phyloP scores from a whole-genome alignment of 2,888 invertebrate genomes.

The Ptycholaimellus sp. region DNA sequence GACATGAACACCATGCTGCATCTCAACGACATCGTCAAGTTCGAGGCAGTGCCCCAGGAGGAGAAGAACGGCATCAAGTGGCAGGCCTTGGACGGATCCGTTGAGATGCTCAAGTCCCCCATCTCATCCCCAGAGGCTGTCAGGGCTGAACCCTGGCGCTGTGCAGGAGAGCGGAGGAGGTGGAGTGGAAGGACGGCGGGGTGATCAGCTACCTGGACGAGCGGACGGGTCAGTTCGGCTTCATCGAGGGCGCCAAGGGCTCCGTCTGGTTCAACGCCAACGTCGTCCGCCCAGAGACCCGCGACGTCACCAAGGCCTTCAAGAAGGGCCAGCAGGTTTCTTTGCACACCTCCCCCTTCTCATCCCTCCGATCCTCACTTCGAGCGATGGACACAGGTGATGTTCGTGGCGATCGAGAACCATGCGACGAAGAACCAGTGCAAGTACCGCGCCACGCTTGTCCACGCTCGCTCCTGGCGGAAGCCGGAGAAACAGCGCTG shows the following conservation, averaged over 20 bases:
- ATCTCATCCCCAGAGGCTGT: background rate
- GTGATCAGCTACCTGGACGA: slow-evolving; percentile 18
- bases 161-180: background rate
- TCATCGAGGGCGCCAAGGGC: slow-evolving; percentile 1
- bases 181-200: slow-evolving; percentile 4
- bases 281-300: slow-evolving; percentile 3
- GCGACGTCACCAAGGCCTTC: slow-evolving; percentile 2
- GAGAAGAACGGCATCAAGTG: slow-evolving; percentile 4
- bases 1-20: background rate
- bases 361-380: no score
- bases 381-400: no score
- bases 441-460: no score
- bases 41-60: slow-evolving; percentile 2
- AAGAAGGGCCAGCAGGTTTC: slow-evolving; percentile 3
- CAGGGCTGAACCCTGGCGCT: no score
- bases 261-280: slow-evolving; percentile 5
- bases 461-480: no score
- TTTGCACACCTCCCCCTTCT: no score
- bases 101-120: background rate
- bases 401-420: no score
- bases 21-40: slow-evolving; percentile 2
- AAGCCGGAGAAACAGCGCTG: no score
- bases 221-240: slow-evolving; percentile 21
- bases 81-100: background rate
- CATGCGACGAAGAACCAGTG: no score